Conservation (phyloP, 37 sponge, comb jelly and placozoan genomes). For the Geodia barretti region DNA sequence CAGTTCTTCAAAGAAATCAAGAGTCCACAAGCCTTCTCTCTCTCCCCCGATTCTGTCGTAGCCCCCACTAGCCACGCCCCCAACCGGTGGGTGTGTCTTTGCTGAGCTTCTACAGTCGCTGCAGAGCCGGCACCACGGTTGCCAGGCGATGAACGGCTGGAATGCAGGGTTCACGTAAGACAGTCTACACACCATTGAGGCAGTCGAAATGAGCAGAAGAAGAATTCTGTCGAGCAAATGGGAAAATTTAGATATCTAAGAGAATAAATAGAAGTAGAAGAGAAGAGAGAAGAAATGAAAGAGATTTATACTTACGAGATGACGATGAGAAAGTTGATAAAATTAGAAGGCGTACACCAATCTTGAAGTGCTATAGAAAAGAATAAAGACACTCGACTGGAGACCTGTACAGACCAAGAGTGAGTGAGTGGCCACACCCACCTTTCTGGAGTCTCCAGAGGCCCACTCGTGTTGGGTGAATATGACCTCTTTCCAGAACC, state of each 20-base stretch:
- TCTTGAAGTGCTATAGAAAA: neutral
- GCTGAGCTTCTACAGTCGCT: neutral
- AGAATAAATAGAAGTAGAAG: neutral
- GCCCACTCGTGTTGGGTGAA: neutral
- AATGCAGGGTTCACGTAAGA: conserved; percentile 52
- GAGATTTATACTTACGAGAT: conserved; percentile 10
- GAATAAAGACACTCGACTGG: neutral
- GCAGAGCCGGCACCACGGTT: conserved; percentile 55
- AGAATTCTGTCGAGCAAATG: conserved; percentile 32
- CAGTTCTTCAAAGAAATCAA: neutral
- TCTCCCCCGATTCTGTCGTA: neutral
- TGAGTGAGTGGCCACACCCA: neutral
- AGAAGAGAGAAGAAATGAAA: neutral
- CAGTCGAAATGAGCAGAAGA: conserved; percentile 40
- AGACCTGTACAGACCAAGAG: neutral
- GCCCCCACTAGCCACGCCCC: neutral
- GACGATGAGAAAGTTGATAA: conserved; percentile 34
- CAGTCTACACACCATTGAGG: conserved; percentile 54
- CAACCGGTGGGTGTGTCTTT: neutral
- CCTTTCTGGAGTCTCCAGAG: neutral
- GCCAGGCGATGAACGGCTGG: conserved; percentile 48
- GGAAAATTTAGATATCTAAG: neutral
- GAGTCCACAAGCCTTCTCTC: neutral
- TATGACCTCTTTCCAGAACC: neutral
- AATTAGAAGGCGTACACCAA: conserved; percentile 9